Percentiles rank a stretch among this genome's conserved stretches.
Evolutionary conservation across 2,797 vertebrate genomes (phyloP).

Genomic region (Momotus momota): DNA sequence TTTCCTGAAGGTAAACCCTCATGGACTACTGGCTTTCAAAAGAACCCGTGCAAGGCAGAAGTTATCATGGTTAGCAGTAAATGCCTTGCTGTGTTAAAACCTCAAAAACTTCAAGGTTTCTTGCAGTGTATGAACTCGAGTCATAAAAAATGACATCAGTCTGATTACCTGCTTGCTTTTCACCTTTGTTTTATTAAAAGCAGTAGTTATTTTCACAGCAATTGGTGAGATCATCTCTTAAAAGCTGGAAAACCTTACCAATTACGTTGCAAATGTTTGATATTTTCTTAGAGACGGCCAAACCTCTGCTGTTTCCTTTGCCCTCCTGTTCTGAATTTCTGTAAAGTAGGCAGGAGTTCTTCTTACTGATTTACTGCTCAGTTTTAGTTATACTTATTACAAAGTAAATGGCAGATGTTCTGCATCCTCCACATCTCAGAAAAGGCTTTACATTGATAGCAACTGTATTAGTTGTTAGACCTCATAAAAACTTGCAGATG

Average conservation of each 20-base stretch:
- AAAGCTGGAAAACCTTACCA: not conserved
- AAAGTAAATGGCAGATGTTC: not conserved
- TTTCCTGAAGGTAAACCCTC: not conserved
- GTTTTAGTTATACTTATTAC: not conserved
- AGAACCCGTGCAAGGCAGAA: not conserved
- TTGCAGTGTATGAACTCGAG: not conserved
- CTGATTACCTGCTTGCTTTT: not conserved
- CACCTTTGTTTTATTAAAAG: not conserved
- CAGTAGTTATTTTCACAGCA: not conserved
- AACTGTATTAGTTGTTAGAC: not conserved
- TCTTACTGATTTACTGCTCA: not conserved
- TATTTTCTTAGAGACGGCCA: not conserved
- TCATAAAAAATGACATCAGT: not conserved
- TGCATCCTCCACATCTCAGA: not conserved
- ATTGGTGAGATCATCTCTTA: not conserved
- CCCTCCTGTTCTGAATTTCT: not conserved
- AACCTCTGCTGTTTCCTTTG: not conserved
- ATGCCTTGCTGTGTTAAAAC: not conserved
- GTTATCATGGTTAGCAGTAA: not conserved
- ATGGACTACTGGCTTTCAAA: not conserved
- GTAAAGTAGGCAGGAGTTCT: not conserved
- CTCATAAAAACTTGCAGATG: not conserved
- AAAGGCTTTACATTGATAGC: not conserved
- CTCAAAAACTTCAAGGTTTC: not conserved
- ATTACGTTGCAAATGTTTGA: not conserved